Evolutionary conservation across 2,113 vertebrate genomes (phyloP), one percentile per base, ranked within the genome.

Genomic region (Macrotus californicus): DNA sequence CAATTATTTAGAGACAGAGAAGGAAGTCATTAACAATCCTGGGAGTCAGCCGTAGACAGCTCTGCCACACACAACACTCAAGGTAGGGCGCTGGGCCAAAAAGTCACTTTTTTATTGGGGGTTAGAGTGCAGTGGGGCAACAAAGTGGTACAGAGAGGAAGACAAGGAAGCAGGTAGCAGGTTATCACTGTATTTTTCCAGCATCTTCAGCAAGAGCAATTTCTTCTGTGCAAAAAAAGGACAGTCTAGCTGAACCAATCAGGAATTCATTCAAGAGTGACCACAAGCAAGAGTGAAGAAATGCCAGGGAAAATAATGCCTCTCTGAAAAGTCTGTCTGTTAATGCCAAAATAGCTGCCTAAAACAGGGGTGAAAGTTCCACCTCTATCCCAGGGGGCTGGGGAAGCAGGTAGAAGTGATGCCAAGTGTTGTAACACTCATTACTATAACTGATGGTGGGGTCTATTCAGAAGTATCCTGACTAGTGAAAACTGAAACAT

Each of bases 21-120:
- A 96, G 95, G 95, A 97, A 96, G 81, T 97, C 96, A 97, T 97
- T 97, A 97, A 91, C 90, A 96, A 94, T 80, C 77, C 94, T 96
- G 93, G 93, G 92, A 97, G 88, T 87, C 85, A 77, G 92, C 95
- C 96, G 96, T 43, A 95, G 75, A 91, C 91, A 95, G 92, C 36
- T 85, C 52, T 89, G 50, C 52, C 92, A 91, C 75, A 95, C 79
- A 89, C 83, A 91, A 94, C 34, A 94, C 48, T 93, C 73, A 84
- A 87, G 72, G 90, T 22, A 87, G 76, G 43, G 85, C 67, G 31
- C 11, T 64, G 31, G 80, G 94, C 85, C 88, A 96, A 95, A 93
- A 92, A 85, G 90, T 81, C 69, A 93, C 72, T 61, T 87, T 85
- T 85, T 89, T 80, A 90, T 36, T 87, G 66, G 73, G 48, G 69